Conservation (phyloP, 2,797 vertebrate genomes). For the Crypturellus tataupa region DNA sequence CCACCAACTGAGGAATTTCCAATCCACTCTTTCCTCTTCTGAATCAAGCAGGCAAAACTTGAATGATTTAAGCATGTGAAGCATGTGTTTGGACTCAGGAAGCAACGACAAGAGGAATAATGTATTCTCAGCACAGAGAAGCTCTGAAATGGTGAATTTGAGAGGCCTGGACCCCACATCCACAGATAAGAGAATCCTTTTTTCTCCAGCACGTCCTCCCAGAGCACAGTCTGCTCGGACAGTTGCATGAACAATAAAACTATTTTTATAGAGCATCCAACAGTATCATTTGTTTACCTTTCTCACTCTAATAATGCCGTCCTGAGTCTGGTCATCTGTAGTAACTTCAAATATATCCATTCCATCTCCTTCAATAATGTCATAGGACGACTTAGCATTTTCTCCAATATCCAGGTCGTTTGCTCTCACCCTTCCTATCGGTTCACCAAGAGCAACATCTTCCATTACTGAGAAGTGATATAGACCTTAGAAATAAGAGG, state of each 20-base stretch:
- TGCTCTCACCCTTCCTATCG: conserved; percentile 93
- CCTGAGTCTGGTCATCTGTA: conserved; percentile 91
- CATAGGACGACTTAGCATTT: conserved; percentile 93
- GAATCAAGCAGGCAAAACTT: background rate
- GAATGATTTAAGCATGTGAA: background rate
- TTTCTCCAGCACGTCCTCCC: background rate
- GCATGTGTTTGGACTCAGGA: background rate
- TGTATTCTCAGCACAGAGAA: background rate
- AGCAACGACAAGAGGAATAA: background rate
- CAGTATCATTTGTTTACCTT: conserved; percentile 83
- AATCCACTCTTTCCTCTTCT: background rate
- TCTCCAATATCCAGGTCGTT: conserved; percentile 95
- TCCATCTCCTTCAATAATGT: conserved; percentile 94
- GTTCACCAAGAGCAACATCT: conserved; percentile 89
- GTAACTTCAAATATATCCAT: conserved; percentile 92
- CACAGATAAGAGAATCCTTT: background rate
- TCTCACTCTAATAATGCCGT: conserved; percentile 93
- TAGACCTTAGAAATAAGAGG: conserved; percentile 84
- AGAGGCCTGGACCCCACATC: background rate
- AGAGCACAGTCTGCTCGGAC: background rate
- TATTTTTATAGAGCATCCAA: background rate
- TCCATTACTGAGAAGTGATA: conserved; percentile 96
- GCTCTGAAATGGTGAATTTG: background rate
- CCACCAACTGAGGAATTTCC: background rate
- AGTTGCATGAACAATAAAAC: background rate